These are phyloP conservation scores for Equus przewalskii DNA, from an alignment of 2,113 vertebrate species.

Conservation along the genomic window DNA sequence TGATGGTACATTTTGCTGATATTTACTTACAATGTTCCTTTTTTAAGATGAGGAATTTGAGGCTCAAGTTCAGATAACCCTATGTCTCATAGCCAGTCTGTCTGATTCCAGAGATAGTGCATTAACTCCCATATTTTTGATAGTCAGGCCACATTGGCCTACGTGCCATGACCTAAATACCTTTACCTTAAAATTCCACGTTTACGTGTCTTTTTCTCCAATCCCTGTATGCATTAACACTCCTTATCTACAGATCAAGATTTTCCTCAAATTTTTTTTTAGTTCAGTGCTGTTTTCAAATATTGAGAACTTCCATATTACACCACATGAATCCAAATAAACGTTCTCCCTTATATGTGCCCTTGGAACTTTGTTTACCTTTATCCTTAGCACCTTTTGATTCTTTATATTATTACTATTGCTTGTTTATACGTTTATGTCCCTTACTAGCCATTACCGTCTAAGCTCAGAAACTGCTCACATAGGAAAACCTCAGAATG, in stretches of 20 bases:
- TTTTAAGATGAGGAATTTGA: slow-evolving; percentile 3
- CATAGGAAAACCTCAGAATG: not conserved
- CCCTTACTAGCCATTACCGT: not conserved
- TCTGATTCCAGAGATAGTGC: not conserved
- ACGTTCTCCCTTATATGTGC: not conserved
- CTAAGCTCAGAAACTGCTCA: not conserved
- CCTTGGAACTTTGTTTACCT: not conserved
- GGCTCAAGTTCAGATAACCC: not conserved
- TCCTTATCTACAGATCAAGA: not conserved
- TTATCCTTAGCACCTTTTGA: not conserved
- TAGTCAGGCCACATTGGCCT: not conserved
- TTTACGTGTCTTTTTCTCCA: not conserved
- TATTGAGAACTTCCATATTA: not conserved
- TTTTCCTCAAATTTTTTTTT: not conserved
- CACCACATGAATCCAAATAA: not conserved
- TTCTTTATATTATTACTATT: not conserved
- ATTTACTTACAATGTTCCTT: not conserved
- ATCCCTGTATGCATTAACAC: not conserved
- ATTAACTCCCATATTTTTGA: not conserved
- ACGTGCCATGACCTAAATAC: not conserved
- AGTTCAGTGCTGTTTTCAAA: not conserved
- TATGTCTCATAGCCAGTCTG: not conserved
- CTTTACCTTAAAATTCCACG: not conserved
- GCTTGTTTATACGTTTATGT: not conserved
- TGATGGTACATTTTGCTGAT: not conserved